phyloP scores from a whole-genome alignment of 2,888 invertebrate species.

The Euplagia quadripunctaria region DNA sequence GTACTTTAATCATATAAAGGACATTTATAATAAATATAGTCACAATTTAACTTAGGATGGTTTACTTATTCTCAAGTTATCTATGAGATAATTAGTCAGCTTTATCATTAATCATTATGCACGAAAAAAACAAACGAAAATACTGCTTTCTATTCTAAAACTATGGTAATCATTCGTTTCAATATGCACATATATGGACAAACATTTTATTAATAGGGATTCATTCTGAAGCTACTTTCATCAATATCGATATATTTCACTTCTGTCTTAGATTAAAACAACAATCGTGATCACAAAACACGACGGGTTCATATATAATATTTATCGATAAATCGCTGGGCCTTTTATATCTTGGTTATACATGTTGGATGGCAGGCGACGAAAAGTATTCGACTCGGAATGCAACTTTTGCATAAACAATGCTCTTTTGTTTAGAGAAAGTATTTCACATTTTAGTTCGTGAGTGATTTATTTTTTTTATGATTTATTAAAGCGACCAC shows the following conservation, averaged over 20 bases:
- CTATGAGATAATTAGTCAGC: not conserved
- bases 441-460: conserved; percentile 85
- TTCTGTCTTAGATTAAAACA: conserved; percentile 68
- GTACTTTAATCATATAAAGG: no score
- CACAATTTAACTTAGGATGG: not conserved
- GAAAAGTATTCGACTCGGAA: conserved; percentile 84
- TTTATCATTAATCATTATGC: not conserved
- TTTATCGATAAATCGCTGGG: conserved; percentile 79
- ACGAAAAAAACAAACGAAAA: not conserved
- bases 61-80: not conserved
- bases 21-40: not conserved
- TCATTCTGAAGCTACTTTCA: conserved; percentile 57
- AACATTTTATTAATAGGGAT: conserved; percentile 39
- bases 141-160: not conserved
- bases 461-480: conserved; percentile 84
- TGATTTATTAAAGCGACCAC: conserved; percentile 79
- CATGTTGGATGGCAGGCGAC: conserved; percentile 77
- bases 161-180: not conserved
- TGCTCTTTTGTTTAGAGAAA: conserved; percentile 86
- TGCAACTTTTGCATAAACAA: conserved; percentile 86
- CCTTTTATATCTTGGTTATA: conserved; percentile 57
- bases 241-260: conserved; percentile 67
- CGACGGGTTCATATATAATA: conserved; percentile 78
- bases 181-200: not conserved
- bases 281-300: conserved; percentile 82